Percentiles rank a stretch among this genome's conserved stretches.
Conservation (phyloP, 2,797 vertebrate species). For the Numenius phaeopus region DNA sequence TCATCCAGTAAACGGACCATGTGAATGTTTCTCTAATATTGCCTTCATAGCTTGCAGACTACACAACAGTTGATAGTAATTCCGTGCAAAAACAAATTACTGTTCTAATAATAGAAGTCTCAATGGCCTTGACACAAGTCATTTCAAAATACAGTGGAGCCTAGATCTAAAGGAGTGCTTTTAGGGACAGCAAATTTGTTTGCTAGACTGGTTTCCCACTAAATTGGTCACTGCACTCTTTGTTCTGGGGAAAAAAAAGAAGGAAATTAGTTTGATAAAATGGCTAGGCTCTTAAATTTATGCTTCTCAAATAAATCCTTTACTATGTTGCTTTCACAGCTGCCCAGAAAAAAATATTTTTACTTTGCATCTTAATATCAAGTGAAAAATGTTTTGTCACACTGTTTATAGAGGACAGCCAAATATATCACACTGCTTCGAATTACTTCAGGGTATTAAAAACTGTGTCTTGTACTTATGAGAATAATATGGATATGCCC, state of each 20-base stretch:
- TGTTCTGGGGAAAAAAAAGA: not conserved
- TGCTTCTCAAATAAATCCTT: conserved; percentile 16
- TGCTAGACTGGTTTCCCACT: conserved; percentile 8
- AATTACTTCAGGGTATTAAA: not conserved
- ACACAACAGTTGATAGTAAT: conserved; percentile 53
- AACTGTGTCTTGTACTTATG: not conserved
- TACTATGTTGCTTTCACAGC: not conserved
- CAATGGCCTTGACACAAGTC: conserved; percentile 47
- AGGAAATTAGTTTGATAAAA: conserved; percentile 24
- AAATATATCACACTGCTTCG: not conserved
- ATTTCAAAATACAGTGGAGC: conserved; percentile 39
- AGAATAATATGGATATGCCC: not conserved
- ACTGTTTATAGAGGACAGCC: not conserved
- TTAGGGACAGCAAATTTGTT: not conserved
- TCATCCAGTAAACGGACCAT: conserved; percentile 72
- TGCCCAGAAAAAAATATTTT: conserved; percentile 11
- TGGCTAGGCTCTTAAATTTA: not conserved
- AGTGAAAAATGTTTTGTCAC: conserved; percentile 28
- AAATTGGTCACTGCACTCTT: not conserved
- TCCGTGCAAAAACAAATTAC: conserved; percentile 63
- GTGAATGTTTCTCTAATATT: conserved; percentile 69
- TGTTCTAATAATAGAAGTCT: conserved; percentile 67
- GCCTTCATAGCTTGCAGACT: conserved; percentile 43
- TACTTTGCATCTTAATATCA: conserved; percentile 15
- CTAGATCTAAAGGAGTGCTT: conserved; percentile 31